Conservation (phyloP, 2,888 invertebrate genomes). For the Metalampra italica region DNA sequence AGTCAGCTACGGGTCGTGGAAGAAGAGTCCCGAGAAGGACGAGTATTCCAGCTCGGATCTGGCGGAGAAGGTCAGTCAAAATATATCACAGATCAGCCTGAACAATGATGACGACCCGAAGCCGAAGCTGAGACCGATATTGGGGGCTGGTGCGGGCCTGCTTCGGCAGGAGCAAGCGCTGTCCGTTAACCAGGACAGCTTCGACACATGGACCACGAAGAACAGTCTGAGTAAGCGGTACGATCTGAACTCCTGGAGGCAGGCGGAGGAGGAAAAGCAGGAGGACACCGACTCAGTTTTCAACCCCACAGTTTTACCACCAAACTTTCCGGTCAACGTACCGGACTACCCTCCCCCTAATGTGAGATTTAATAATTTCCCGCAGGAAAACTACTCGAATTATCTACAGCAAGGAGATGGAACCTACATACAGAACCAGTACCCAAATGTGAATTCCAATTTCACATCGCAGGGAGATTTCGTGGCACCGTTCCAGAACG, state of each 20-base stretch:
- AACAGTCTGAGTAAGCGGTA: slow-evolving; percentile 53
- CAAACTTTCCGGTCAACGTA: slow-evolving; percentile 28
- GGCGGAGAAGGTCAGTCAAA: slow-evolving; percentile 45
- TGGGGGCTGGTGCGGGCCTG: slow-evolving; percentile 62
- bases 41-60: slow-evolving; percentile 26
- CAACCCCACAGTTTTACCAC: slow-evolving; percentile 53
- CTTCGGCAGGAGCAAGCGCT: slow-evolving; percentile 50
- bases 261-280: slow-evolving; percentile 50
- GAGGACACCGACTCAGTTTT: slow-evolving; percentile 49
- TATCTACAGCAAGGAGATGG: slow-evolving; percentile 69
- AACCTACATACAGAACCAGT: slow-evolving; percentile 58
- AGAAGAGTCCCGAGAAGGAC: slow-evolving; percentile 54
- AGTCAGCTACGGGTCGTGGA: slow-evolving; percentile 69
- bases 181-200: slow-evolving; percentile 41
- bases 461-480: slow-evolving; percentile 47
- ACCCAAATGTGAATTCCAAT: slow-evolving; percentile 24
- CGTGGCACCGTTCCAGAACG: slow-evolving; percentile 18
- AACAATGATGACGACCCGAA: slow-evolving; percentile 57
- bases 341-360: slow-evolving; percentile 56
- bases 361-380: slow-evolving; percentile 36
- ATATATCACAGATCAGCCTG: slow-evolving; percentile 53
- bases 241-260: slow-evolving; percentile 67
- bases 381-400: slow-evolving; percentile 40
- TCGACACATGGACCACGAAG: slow-evolving; percentile 59
- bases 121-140: slow-evolving; percentile 62